Evolutionary conservation across 37 sponge, comb jelly and placozoan genomes (phyloP), one percentile per base, ranked within the genome.

Genomic region (Hormiphora californensis): DNA sequence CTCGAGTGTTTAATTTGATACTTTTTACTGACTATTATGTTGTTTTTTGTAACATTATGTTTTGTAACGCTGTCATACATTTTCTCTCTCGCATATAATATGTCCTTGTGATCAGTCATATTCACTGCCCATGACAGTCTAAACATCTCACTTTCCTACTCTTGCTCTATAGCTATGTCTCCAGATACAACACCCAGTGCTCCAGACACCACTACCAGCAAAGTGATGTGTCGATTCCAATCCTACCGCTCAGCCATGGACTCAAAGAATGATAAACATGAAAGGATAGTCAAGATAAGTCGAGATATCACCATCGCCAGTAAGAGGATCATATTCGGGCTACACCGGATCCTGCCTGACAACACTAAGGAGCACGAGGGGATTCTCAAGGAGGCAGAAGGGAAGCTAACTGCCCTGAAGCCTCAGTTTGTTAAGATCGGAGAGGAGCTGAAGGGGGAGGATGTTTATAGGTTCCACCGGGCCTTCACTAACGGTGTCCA

Each of bases 271-370:
- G 95, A 95, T 69, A 88, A 57, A 28, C 86, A 90, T 23, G 95
- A 95, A 85, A 54, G 92, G 39, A 73, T 95, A 49, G 92, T 93
- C 12, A 95, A 93, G 73, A 68, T 92, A 54, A 93, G 95, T 41
- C 63, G 95, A 68, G 95, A 95, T 49, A 54, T 88, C 22, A 95
- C 95, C 31, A 88, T 90, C n/a, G 86, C 85, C 30, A 95, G 95
- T 91, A 95, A 95, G 54, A 89, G 91, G 31, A 86, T 67, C 34
- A 95, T 95, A 23, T 95, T 95, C 85, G 63, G 61, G 3, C 89
- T 95, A 12, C 95, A 95, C 36, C 92, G 93, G 30, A 41, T 63
- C 0, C 23, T 54, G 27, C 5, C 32, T 87, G 85, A 35, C 22
- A 55, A 78, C 27, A 40, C 9, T 32, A 28, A 36, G 23, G 63